Base-by-base conservation (phyloP, 2,888 invertebrate genomes). In the Syrphus vitripennis region DNA sequence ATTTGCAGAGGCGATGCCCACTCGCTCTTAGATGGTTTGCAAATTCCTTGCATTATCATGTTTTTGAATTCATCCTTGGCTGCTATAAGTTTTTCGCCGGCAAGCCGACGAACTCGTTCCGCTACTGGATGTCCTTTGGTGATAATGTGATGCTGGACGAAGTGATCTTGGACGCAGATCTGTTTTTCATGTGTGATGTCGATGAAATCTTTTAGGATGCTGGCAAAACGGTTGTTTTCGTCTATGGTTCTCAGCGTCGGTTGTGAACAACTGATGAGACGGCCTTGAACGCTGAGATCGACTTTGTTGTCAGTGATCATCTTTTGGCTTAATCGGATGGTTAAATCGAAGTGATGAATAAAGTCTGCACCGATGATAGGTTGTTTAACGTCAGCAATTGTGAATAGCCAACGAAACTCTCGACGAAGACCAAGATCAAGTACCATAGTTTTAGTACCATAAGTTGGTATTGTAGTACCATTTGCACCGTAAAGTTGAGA, bases 1-100 rank as follows among this genome's bases (percentile, higher is more conserved):
- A 90, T 59, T 57, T 90, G 90, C 0, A 93, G 87, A 1, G 91
- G 92, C 61, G 89, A 91, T 0, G 91, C 89, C 92, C 91, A 93
- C 1, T 88, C 87, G 48, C 91, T 91, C 12, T 89, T 89, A 0
- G 92, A 92, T 0, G 91, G 92, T 7, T 92, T 88, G 45, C 91
- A 91, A 9, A 93, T 91, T 0, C 92, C 92, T 37, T 89, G 86
- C 24, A 92, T 89, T 34, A 83, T 45, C 71, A 82, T 63, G 6
- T 40, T 42, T 4, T 76, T 57, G 37, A 87, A 80, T 37, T 87
- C 76, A 2, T 74, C 34, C 16, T 72, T 65, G 40, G 77, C 83
- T 42, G 48, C 63, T 71, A 75, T 45, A 12, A 79, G 55, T 24
- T 87, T 82, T 2, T 86, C 79, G 0, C 90, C 91, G 1, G 90